Percentiles rank a stretch among this genome's conserved stretches.
Evolutionary conservation across 2,113 vertebrate species (phyloP).

Genomic region (Lynx canadensis): DNA sequence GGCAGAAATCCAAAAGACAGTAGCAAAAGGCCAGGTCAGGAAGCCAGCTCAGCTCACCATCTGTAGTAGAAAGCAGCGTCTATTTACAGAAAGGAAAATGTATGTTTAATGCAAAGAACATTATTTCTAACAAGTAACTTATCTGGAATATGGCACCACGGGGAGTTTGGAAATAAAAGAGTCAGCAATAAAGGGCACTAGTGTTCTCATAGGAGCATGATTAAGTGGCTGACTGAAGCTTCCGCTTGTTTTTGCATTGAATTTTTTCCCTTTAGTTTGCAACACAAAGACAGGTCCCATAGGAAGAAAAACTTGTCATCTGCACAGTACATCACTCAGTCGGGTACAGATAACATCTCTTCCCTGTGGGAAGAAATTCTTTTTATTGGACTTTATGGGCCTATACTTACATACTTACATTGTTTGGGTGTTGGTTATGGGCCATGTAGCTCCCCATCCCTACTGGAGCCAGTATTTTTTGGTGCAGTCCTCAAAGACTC

Average conservation of each 20-base stretch:
- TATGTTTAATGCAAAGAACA: constrained; percentile 33
- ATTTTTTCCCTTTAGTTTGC: constrained; percentile 16
- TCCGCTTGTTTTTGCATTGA: constrained; percentile 30
- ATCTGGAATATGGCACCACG: not conserved
- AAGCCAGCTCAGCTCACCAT: not conserved
- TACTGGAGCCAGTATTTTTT: not conserved
- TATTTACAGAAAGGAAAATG: constrained; percentile 33
- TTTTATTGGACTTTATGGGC: constrained; percentile 16
- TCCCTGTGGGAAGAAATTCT: not conserved
- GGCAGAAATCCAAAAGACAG: not conserved
- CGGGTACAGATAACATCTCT: not conserved
- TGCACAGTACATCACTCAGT: constrained; percentile 27
- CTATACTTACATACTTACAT: not conserved
- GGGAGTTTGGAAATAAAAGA: constrained; percentile 57
- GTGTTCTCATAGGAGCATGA: not conserved
- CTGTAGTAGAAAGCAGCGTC: not conserved
- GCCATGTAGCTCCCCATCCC: not conserved
- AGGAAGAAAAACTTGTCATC: constrained; percentile 31
- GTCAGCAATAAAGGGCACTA: constrained; percentile 40
- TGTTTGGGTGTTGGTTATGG: not conserved
- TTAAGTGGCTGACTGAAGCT: constrained; percentile 17
- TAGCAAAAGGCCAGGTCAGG: not conserved
- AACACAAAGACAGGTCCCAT: constrained; percentile 17
- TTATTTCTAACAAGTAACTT: constrained; percentile 63
- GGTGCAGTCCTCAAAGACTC: not conserved